A percentile compares a stretch with the other conserved stretches of the same genome.
Evolutionary conservation across 2,888 invertebrate genomes (phyloP).

Genomic region (Lepidochrysops patricia): DNA sequence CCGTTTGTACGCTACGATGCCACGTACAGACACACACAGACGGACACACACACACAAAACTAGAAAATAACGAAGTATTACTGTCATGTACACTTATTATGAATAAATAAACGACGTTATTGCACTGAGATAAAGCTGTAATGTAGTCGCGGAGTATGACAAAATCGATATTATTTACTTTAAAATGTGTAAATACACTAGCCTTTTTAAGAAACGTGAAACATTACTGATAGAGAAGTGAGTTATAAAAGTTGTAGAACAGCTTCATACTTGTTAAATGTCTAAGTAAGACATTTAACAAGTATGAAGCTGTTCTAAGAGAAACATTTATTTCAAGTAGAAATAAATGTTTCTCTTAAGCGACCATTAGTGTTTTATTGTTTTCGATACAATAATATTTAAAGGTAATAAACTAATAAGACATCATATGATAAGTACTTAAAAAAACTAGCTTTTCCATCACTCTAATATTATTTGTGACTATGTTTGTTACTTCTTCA

Average conservation of each 20-base stretch:
- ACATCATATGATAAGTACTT: too few species aligned
- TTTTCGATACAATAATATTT: too few species aligned
- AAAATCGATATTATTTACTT: constrained; percentile 1
- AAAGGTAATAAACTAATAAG: too few species aligned
- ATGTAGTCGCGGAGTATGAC: not conserved
- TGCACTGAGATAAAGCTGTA: constrained; percentile 4
- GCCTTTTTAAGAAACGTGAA: not conserved
- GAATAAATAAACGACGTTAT: not conserved
- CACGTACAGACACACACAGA: too few species aligned
- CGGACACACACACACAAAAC: too few species aligned
- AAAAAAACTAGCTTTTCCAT: too few species aligned
- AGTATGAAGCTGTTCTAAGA: not conserved
- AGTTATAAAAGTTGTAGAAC: not conserved
- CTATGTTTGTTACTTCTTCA: too few species aligned
- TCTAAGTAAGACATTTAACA: not conserved
- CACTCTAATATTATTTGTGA: too few species aligned
- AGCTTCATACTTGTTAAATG: not conserved
- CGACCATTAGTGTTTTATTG: too few species aligned
- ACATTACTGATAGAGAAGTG: not conserved
- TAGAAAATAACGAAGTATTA: not conserved
- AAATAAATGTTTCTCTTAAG: too few species aligned
- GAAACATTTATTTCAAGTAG: too few species aligned
- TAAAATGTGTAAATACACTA: not conserved
- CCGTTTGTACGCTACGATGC: too few species aligned
- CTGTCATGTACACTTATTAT: not conserved